These are phyloP conservation scores for Ophion obscuratus DNA, from an alignment of 2,888 invertebrate species.

Conservation along the genomic window DNA sequence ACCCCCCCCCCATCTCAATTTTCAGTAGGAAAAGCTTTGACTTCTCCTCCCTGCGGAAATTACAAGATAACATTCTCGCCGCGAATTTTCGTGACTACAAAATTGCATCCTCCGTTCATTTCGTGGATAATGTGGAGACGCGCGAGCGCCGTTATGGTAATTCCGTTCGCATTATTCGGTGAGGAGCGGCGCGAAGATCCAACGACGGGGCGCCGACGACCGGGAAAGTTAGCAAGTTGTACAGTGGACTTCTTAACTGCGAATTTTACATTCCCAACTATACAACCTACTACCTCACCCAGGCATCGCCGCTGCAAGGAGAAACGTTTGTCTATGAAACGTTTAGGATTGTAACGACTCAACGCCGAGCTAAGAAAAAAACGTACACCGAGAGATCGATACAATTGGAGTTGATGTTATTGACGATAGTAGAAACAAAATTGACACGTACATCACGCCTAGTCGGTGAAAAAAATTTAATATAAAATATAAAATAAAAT, in stretches of 20 bases:
- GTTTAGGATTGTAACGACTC: too few relatives aligned
- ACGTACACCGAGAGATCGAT: too few relatives aligned
- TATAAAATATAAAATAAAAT: too few relatives aligned
- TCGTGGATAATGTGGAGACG: background rate
- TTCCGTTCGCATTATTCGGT: background rate
- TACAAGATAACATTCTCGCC: too few relatives aligned
- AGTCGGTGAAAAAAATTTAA: too few relatives aligned
- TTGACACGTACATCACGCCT: too few relatives aligned
- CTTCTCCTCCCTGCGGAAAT: too few relatives aligned
- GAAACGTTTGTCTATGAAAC: background rate
- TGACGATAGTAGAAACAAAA: too few relatives aligned
- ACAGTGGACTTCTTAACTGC: slow-evolving; percentile 94
- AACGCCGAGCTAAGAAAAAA: too few relatives aligned
- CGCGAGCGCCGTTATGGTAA: background rate
- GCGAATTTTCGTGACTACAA: too few relatives aligned
- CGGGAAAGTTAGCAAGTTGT: slow-evolving; percentile 99
- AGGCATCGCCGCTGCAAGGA: slow-evolving; percentile 85
- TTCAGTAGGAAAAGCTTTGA: background rate
- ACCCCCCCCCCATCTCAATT: background rate
- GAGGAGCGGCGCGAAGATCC: slow-evolving; percentile 49
- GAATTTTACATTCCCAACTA: slow-evolving; percentile 94
- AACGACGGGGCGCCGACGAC: slow-evolving; percentile 84
- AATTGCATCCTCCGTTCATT: background rate
- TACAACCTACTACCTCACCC: slow-evolving; percentile 99
- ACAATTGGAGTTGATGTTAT: too few relatives aligned